Evolutionary conservation across 2,113 vertebrate species (phyloP), one percentile per base, ranked within the genome.

Genomic region (Apus apus): DNA sequence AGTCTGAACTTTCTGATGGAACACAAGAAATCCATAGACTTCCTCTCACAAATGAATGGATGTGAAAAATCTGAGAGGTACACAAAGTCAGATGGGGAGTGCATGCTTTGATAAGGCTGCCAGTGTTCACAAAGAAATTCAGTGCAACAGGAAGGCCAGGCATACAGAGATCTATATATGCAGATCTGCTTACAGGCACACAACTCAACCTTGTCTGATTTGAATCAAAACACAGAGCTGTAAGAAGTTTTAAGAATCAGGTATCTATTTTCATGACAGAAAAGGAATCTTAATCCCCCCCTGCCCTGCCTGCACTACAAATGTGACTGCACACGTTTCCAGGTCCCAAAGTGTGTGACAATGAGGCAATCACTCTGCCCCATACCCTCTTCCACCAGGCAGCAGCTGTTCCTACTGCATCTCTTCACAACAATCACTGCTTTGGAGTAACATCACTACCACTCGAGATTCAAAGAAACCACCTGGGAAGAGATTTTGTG

Each of bases 271-370:
- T 4, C 10, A 20, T 2, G 16, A n/a, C 26, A 80, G 34, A 57
- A 25, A n/a, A 86, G 60, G 15, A 80, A 17, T 15, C 38, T 51
- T 75, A 46, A 18, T 4, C 12, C 3, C 32, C 5, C 6, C 3
- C 13, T 23, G 22, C 13, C 21, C 54, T 56, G 46, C 68, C 29
- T 20, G 26, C 14, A 3, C 30, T 45, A 14, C 67, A 87, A 12
- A 13, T 50, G 68, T 6, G 1, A 22, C 34, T 22, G 32, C 45
- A 22, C 40, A 1, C 1, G 0, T 7, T 45, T 38, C 32, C 6
- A 7, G 26, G 8, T 2, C 1, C 2, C 30, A 53, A 70, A 57
- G 36, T 0, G 0, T 5, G 15, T 12, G 27, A 53, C 2, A 10
- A 3, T 21, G 7, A 2, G 40, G 19, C 1, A 1, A 29, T 5